phyloP scores from a whole-genome alignment of 2,888 invertebrate species.

The Venusia cambrica region DNA sequence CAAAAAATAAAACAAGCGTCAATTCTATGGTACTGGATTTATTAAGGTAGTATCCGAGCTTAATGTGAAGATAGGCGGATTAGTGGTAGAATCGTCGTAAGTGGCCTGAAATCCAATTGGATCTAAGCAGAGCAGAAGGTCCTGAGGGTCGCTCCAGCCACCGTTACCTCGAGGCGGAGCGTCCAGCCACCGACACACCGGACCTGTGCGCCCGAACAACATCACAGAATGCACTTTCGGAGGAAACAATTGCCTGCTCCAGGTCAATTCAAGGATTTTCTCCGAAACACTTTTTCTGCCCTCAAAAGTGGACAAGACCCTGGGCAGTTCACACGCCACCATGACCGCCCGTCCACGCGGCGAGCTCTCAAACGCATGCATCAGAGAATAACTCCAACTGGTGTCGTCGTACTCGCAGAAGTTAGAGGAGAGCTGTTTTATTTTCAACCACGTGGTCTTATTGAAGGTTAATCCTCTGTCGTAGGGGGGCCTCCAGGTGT shows the following conservation, averaged over 20 bases:
- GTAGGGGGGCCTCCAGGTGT: conserved; percentile 47
- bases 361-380: conserved; percentile 35
- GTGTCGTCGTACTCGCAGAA: conserved; percentile 48
- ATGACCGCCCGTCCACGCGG: conserved; percentile 33
- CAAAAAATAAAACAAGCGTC: too few species aligned
- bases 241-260: conserved; percentile 34
- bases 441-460: conserved; percentile 41
- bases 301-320: conserved; percentile 38
- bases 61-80: too few species aligned
- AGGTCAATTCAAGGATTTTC: conserved; percentile 13
- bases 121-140: conserved; percentile 47
- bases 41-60: too few species aligned
- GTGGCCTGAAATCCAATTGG: too few species aligned
- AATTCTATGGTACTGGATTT: too few species aligned
- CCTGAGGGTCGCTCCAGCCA: conserved; percentile 48
- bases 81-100: too few species aligned
- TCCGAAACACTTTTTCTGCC: conserved; percentile 26
- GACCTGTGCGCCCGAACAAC: conserved; percentile 34
- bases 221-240: conserved; percentile 34
- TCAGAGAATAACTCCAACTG: conserved; percentile 53
- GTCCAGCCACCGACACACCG: conserved; percentile 19
- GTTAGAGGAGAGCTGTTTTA: conserved; percentile 27
- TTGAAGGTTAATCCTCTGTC: conserved; percentile 50
- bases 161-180: conserved; percentile 37
- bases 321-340: conserved; percentile 39